A percentile compares a stretch with the other conserved stretches of the same genome.
These are phyloP conservation scores for Eremobia ochroleuca DNA, from an alignment of 2,888 invertebrate species.

Conservation along the genomic window DNA sequence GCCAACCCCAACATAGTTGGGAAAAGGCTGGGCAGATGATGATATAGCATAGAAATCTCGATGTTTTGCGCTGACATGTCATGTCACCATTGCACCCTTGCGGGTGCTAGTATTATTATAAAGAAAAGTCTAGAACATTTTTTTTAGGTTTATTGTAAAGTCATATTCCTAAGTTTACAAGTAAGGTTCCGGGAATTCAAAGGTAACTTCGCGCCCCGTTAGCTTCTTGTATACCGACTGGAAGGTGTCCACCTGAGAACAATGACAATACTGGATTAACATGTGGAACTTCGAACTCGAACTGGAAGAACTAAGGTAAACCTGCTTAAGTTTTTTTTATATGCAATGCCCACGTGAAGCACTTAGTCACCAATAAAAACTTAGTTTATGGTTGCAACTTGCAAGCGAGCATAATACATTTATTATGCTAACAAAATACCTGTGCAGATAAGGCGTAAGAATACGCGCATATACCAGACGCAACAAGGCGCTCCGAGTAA, in stretches of 20 bases:
- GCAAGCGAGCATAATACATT: too few species aligned
- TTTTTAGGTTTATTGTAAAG: constrained; percentile 90
- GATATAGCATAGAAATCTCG: too few species aligned
- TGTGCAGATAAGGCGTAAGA: too few species aligned
- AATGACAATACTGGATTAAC: constrained; percentile 52
- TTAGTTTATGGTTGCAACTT: too few species aligned
- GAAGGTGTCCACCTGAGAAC: constrained; percentile 98
- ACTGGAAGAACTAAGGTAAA: neutral
- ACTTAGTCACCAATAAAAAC: too few species aligned
- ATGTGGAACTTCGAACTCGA: neutral
- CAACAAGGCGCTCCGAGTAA: too few species aligned
- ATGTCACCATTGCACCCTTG: neutral
- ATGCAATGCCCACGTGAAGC: neutral
- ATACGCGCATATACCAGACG: too few species aligned
- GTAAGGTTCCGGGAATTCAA: constrained; percentile 99
- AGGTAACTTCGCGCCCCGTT: constrained; percentile 99
- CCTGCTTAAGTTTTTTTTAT: neutral
- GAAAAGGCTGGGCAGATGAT: too few species aligned
- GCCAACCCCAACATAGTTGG: too few species aligned
- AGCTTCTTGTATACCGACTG: constrained; percentile 99
- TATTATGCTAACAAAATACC: too few species aligned
- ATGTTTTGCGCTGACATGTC: too few species aligned
- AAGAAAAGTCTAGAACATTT: constrained; percentile 69
- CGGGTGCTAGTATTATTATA: neutral
- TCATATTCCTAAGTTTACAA: constrained; percentile 93